Base-by-base conservation (phyloP, 2,797 vertebrate species). In the Luscinia megarhynchos region DNA sequence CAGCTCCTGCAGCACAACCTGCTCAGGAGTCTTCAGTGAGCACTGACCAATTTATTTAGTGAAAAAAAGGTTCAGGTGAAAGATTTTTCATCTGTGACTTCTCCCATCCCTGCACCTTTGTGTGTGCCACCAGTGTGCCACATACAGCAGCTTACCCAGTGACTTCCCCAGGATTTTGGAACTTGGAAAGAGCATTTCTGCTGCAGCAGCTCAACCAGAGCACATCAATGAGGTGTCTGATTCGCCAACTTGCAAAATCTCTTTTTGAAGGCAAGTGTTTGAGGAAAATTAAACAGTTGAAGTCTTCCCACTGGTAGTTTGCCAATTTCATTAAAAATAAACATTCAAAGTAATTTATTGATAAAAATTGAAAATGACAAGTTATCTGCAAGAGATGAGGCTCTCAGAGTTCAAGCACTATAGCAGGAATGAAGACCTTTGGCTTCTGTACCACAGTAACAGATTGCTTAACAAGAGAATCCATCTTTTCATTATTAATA, bases 61-160 rank as follows among this genome's bases (percentile, higher is more conserved):
- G 8, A 51, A 57, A 53, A 53, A 76, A 51, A 26, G 21, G 14
- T 24, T 78, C 18, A 59, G 30, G 51, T 70, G 69, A 34, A 74
- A 46, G 40, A 9, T n/a, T 11, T 40, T n/a, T 43, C 36, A 7
- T 19, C 26, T 62, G 26, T 34, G 46, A 4, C 46, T 38, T 32
- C 22, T 18, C 40, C 61, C 15, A 24, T 18, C 26, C 48, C 27
- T 32, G 61, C 12, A 9, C 41, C 30, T 61, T 32, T 22, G 40
- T 48, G 34, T 38, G 38, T 38, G 38, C 38, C 38, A 38, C 38
- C 53, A 1, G 11, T 19, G 27, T 79, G 85, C 51, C 59, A 34
- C 2, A 0, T 18, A 1, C 30, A 53, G 26, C 43, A 30, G 0
- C 21, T 16, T 24, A 32, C 20, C 48, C 41, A 3, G 13, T 1